Base-by-base conservation (phyloP, 2,113 vertebrate species). In the Charadrius vociferus region DNA sequence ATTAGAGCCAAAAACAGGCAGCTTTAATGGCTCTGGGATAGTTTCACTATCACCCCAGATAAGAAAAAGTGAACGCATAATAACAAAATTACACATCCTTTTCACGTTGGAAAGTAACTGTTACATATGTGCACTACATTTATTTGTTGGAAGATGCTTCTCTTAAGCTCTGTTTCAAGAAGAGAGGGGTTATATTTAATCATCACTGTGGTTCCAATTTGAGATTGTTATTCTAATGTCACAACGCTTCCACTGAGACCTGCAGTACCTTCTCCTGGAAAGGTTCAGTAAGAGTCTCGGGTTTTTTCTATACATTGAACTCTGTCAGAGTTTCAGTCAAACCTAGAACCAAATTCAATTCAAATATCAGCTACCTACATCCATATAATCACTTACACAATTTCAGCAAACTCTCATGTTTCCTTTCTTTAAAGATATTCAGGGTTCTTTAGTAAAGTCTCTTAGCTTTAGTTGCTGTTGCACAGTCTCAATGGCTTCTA, bases 261-360 rank as follows among this genome's bases (percentile, higher is more conserved):
- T 63, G 12, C 34, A 68, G 12, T 24, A 91, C 53, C 21, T 68
- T 81, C 45, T 45, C 22, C 55, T 59, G 43, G 21, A 71, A 91
- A 49, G 14, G 8, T 2, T 30, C 11, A 29, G 8, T 37, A 87
- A 59, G 10, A 72, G 18, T 13, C 14, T 79, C 1, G 0, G 0
- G 3, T 52, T 68, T 83, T 15, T 47, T 37, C 43, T 16, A 20
- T 13, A 15, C 4, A 12, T 22, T 55, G 22, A 94, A 50, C 8
- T 62, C 14, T 71, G 10, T 24, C 21, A 62, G 34, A 88, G 21
- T 41, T 80, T 74, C 24, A 66, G 0, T 62, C 41, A 59, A 63
- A 37, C 11, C 5, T 18, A 80, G 55, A 56, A 68, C 6, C 4
- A 74, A 23, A 39, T 41, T 36, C 18, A 45, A 47, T 39, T 39